Evolutionary conservation across 1,140 invertebrate genomes (phyloP).

Genomic region (Panagrolaimus sp.): DNA sequence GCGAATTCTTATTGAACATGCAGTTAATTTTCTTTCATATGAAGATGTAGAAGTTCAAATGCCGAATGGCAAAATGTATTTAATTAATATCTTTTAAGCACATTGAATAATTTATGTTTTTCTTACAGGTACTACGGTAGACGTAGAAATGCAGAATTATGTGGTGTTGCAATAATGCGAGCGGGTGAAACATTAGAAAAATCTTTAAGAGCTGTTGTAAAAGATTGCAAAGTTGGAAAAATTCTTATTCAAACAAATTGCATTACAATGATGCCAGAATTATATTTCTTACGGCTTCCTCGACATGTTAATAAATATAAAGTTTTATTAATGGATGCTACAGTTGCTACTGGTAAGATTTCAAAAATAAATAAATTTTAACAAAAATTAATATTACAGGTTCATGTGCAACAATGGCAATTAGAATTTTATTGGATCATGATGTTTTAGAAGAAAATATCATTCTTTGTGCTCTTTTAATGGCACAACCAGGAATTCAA

Average conservation of each 20-base stretch:
- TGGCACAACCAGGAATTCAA: conserved; percentile 93
- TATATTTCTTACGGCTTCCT: conserved; percentile 86
- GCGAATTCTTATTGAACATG: conserved; percentile 88
- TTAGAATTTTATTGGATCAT: conserved; percentile 88
- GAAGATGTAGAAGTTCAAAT: conserved; percentile 36
- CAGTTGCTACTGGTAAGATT: conserved; percentile 58
- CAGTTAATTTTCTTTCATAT: conserved; percentile 73
- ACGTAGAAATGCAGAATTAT: conserved; percentile 60
- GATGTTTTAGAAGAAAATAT: conserved; percentile 93
- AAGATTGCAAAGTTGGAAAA: conserved; percentile 93
- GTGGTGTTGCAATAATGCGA: conserved; percentile 85
- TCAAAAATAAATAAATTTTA: conserved; percentile 16
- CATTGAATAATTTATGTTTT: conserved; percentile 18
- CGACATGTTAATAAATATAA: conserved; percentile 95
- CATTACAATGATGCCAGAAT: conserved; percentile 76
- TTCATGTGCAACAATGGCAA: conserved; percentile 98
- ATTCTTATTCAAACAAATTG: conserved; percentile 97
- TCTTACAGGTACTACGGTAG: conserved; percentile 32
- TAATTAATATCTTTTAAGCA: conserved; percentile 1
- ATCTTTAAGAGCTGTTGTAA: conserved; percentile 90
- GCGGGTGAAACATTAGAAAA: conserved; percentile 96
- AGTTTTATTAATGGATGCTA: conserved; percentile 83
- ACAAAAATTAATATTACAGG: conserved; percentile 85
- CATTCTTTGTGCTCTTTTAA: conserved; percentile 80
- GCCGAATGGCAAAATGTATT: conserved; percentile 38